These are phyloP conservation scores for Bucorvus abyssinicus DNA, from an alignment of 2,797 vertebrate genomes.

Conservation along the genomic window DNA sequence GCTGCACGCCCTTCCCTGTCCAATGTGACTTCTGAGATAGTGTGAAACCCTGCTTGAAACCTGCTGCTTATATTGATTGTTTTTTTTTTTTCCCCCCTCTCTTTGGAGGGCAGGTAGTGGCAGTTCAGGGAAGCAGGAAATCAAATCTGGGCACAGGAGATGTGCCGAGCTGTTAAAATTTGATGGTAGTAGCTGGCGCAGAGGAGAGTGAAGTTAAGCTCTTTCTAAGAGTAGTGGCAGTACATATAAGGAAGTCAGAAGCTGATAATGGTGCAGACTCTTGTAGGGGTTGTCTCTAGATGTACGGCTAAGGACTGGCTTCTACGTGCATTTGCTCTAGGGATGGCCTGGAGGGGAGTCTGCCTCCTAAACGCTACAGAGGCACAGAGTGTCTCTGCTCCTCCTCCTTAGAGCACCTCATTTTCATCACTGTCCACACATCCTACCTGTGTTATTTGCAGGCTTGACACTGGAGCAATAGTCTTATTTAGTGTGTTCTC, in stretches of 20 bases:
- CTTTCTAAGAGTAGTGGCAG: neutral
- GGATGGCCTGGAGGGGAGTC: neutral
- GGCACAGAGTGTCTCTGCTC: neutral
- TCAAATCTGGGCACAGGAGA: neutral
- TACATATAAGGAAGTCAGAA: neutral
- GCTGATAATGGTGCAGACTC: neutral
- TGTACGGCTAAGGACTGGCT: neutral
- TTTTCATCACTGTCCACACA: neutral
- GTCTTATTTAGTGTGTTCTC: neutral
- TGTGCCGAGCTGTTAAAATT: neutral
- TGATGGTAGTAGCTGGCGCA: slow-evolving; percentile 35
- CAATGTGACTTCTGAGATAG: neutral
- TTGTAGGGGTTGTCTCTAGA: neutral
- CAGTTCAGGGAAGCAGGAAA: neutral
- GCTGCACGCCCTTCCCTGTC: neutral
- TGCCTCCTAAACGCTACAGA: neutral
- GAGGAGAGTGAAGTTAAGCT: neutral
- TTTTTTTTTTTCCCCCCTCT: fast-evolving
- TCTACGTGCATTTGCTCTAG: neutral
- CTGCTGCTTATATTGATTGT: neutral
- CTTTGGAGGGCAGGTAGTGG: neutral
- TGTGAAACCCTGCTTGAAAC: slow-evolving; percentile 8
- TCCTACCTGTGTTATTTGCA: neutral
- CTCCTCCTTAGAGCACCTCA: neutral
- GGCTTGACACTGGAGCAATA: neutral